Evolutionary conservation across 2,888 invertebrate species (phyloP), one percentile per base, ranked within the genome.

Genomic region (Rhagium mordax): DNA sequence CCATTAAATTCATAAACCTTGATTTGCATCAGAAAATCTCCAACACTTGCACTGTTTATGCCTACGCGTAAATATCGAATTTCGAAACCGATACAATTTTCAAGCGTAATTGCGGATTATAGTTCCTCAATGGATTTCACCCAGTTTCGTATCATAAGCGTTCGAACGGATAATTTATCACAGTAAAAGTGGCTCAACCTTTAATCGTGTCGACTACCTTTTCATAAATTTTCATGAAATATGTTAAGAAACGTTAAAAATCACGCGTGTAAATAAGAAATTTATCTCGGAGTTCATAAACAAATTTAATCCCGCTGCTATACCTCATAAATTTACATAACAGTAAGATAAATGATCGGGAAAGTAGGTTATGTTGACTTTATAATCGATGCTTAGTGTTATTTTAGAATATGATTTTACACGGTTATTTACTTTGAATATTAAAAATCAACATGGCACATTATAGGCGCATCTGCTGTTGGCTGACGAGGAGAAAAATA

Each of bases 351-450:
- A 47, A 61, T 61, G 41, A 15, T 21, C 21, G 48, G 6, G 7
- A 48, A 61, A 61, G 41, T 61, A 61, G 61, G 61, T 61, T 61
- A 47, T 61, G 61, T 61, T 61, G 48, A 61, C 8, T 61, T 41
- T 61, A 61, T 21, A 48, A 48, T 61, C 61, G 21, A 61, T 15
- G 61, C n/a, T 61, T 59, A 53, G 41, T 20, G 53, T n/a, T 53
- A 53, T 53, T 53, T 53, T 3, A 33, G 29, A 33, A 33, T 33
- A 59, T 15, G 29, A 59, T 33, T 59, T 59, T 59, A 41, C n/a
- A n/a, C n/a, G n/a, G n/a, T 41, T 41, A 41, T 41, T 41, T 41
- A n/a, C 41, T 41, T 41, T 33, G 3, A 33, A 13, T 13, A 33
- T 33, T 33, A 33, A 41, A n/a, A n/a, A 4, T n/a, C 41, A 3